Conservation (phyloP, 64 coral and sea anemone genomes). For the Pocillopora damicornis region DNA sequence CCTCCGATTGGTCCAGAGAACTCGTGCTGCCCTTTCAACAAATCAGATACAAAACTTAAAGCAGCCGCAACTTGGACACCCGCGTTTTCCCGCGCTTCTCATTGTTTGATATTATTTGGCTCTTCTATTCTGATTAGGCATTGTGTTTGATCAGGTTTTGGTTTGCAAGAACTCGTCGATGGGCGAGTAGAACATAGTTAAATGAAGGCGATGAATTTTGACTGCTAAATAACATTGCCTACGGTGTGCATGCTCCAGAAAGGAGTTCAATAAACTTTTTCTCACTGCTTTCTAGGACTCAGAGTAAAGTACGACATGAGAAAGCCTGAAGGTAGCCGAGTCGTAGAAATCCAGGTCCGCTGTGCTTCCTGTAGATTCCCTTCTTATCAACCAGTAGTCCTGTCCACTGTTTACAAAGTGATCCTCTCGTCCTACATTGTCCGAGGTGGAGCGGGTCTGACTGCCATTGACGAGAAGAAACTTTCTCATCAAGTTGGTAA, state of each 20-base stretch:
- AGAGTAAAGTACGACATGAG: conserved; percentile 52
- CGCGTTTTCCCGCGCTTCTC: too few species aligned
- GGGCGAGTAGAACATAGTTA: too few species aligned
- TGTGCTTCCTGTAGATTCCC: conserved; percentile 63
- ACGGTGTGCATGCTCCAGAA: neutral
- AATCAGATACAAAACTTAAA: too few species aligned
- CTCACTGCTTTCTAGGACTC: conserved; percentile 35
- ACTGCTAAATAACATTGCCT: neutral
- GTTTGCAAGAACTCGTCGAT: too few species aligned
- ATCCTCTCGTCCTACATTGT: conserved; percentile 61
- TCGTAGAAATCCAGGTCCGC: conserved; percentile 43
- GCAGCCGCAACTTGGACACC: too few species aligned
- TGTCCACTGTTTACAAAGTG: conserved; percentile 57
- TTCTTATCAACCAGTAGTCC: conserved; percentile 50
- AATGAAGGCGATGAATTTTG: neutral
- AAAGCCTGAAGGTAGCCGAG: conserved; percentile 41
- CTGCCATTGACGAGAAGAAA: conserved; percentile 39
- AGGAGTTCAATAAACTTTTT: neutral
- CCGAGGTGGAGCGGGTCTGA: conserved; percentile 55
- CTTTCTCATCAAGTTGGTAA: conserved; percentile 48
- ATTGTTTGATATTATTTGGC: too few species aligned
- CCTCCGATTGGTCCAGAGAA: too few species aligned
- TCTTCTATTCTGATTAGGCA: too few species aligned
- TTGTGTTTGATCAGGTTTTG: too few species aligned
- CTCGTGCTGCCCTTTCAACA: too few species aligned